A percentile compares a stretch with the other conserved stretches of the same genome.
phyloP scores from a whole-genome alignment of 2,888 invertebrate species.

The Clostera curtula region DNA sequence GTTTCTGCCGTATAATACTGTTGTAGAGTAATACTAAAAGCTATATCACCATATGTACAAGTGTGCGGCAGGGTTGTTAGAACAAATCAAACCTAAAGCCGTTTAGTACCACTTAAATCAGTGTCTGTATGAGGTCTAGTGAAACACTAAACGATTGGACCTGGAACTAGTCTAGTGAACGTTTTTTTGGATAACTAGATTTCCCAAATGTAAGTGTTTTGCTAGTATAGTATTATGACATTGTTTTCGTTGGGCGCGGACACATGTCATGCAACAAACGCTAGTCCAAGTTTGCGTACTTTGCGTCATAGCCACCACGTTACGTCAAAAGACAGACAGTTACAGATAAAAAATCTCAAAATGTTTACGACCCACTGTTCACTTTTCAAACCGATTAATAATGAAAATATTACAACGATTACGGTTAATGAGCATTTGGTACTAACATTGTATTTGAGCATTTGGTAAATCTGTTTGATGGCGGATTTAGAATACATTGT shows the following conservation, averaged over 20 bases:
- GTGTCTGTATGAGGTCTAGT: conserved; percentile 2
- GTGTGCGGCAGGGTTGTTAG: conserved; percentile 30
- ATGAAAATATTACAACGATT: too few species aligned
- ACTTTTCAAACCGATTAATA: too few species aligned
- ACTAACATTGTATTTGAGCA: too few species aligned
- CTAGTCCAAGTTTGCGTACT: conserved; percentile 29
- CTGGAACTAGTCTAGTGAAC: too few species aligned
- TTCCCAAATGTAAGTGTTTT: too few species aligned
- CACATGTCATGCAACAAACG: conserved; percentile 49
- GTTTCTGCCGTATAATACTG: conserved; percentile 3
- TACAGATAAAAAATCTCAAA: too few species aligned
- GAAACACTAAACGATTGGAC: neutral
- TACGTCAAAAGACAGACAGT: neutral
- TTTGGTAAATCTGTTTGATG: too few species aligned
- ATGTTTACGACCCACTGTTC: too few species aligned
- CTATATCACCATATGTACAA: conserved; percentile 31
- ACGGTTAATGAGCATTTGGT: too few species aligned
- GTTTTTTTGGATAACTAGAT: too few species aligned
- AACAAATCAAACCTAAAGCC: conserved; percentile 18
- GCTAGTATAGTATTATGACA: conserved; percentile 1
- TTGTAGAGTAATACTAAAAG: conserved; percentile 15
- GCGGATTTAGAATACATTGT: too few species aligned
- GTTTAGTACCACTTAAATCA: conserved; percentile 8
- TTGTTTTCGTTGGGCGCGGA: conserved; percentile 12
- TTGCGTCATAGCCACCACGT: conserved; percentile 29